These are phyloP conservation scores for Sphaerophoria rueppellii DNA, from an alignment of 2,888 invertebrate genomes.

Conservation along the genomic window DNA sequence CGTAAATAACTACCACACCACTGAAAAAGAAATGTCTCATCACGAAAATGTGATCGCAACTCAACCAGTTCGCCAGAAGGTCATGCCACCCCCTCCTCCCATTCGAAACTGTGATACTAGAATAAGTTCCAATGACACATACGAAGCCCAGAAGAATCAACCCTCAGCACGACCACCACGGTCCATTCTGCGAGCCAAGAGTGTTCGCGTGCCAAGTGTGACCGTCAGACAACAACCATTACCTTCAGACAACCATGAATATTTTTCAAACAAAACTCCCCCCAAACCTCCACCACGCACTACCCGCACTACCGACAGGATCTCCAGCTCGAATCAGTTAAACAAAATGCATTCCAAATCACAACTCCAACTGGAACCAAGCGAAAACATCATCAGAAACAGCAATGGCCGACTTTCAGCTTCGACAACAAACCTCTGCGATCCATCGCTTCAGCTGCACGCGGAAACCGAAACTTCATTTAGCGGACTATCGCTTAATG, in stretches of 20 bases:
- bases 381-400: slow-evolving; percentile 40
- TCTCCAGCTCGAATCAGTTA: slow-evolving; percentile 40
- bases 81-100: slow-evolving; percentile 76
- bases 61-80: slow-evolving; percentile 64
- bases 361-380: slow-evolving; percentile 62
- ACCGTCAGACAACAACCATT: slow-evolving; percentile 20
- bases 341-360: slow-evolving; percentile 67
- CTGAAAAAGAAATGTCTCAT: slow-evolving; percentile 23
- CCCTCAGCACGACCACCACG: slow-evolving; percentile 75
- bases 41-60: slow-evolving; percentile 62
- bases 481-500: slow-evolving; percentile 56
- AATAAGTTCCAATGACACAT: slow-evolving; percentile 61
- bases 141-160: slow-evolving; percentile 59
- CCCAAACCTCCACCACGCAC: slow-evolving; percentile 73
- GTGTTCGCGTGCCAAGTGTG: slow-evolving; percentile 74
- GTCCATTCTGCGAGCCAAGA: slow-evolving; percentile 78
- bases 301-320: slow-evolving; percentile 42
- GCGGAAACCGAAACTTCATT: slow-evolving; percentile 63
- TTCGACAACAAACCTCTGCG: slow-evolving; percentile 70
- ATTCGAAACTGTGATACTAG: slow-evolving; percentile 77
- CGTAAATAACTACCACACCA: slow-evolving; percentile 12
- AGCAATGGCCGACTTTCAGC: slow-evolving; percentile 61
- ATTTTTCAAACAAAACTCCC: slow-evolving; percentile 55
- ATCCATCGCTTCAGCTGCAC: slow-evolving; percentile 64
- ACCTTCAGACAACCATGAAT: slow-evolving; percentile 37